Evolutionary conservation across 2,113 vertebrate genomes (phyloP), one percentile per base, ranked within the genome.

Genomic region (Lipophrys pholis): DNA sequence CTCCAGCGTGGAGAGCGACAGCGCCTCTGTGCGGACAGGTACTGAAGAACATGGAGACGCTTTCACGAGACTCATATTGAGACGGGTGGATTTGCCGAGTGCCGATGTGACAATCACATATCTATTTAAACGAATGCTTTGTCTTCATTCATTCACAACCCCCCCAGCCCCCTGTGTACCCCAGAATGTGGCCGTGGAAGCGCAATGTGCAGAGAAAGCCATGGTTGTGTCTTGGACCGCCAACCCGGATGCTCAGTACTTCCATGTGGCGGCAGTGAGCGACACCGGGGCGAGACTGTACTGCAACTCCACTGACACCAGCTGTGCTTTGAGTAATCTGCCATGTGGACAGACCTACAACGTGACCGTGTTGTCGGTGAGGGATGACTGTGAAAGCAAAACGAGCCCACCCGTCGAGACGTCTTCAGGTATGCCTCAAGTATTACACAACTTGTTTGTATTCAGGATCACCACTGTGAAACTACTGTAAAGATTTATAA

Each of bases 121-220:
- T n/a, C n/a, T n/a, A n/a, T n/a, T n/a, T n/a, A n/a, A n/a, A n/a
- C n/a, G n/a, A n/a, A n/a, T n/a, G 39, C n/a, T n/a, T n/a, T n/a
- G n/a, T n/a, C n/a, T n/a, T n/a, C n/a, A n/a, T 10, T 38, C 7
- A 36, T 46, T 36, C 5, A 8, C n/a, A n/a, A n/a, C n/a, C 10
- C 36, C 43, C 45, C 51, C 79, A 94, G 94, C 87, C 0, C 92
- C 89, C 1, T 94, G 93, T 73, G 6, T 83, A 15, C 92, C 93
- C 8, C 84, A 90, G 54, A 35, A 86, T 1, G 87, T 94, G 46
- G 7, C 8, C 5, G 71, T 88, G 6, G 6, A 35, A 3, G 12
- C 71, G 30, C n/a, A 72, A 17, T 95, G 94, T 66, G 64, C 59
- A 1, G 36, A 76, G 1, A 52, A 45, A 0, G 72, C 65, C 49